These are phyloP conservation scores for Oncorhynchus masou DNA, from an alignment of 2,113 vertebrate genomes.

Conservation along the genomic window DNA sequence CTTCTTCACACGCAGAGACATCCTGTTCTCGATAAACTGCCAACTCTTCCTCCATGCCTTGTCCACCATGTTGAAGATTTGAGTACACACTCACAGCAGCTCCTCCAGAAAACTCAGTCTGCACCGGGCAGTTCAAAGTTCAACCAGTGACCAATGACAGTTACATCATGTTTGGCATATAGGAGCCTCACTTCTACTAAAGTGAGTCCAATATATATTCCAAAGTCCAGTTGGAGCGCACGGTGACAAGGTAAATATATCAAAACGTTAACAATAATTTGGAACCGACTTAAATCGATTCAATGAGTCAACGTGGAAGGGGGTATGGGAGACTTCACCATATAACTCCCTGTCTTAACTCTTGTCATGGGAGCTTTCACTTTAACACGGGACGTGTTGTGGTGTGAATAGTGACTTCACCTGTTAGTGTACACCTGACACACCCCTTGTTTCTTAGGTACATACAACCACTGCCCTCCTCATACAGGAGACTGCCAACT, in stretches of 20 bases:
- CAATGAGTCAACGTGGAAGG: not conserved
- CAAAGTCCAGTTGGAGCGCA: slow-evolving; percentile 62
- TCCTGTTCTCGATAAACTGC: slow-evolving; percentile 65
- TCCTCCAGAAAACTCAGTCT: slow-evolving; percentile 50
- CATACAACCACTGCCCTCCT: too few relatives aligned
- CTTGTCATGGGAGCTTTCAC: not conserved
- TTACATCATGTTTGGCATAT: slow-evolving; percentile 53
- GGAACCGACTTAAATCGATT: not conserved
- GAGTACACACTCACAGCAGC: slow-evolving; percentile 55
- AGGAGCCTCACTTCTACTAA: slow-evolving; percentile 13
- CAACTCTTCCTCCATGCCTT: slow-evolving; percentile 74
- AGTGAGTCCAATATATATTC: slow-evolving; percentile 20
- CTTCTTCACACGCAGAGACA: slow-evolving; percentile 53
- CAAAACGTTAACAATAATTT: not conserved
- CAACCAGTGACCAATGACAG: slow-evolving; percentile 62
- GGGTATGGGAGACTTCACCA: not conserved
- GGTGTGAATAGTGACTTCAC: slow-evolving; percentile 59
- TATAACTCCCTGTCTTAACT: too few relatives aligned
- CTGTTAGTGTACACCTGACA: slow-evolving; percentile 6
- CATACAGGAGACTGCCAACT: not conserved
- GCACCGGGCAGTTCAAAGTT: slow-evolving; percentile 24
- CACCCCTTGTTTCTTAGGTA: not conserved
- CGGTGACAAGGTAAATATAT: slow-evolving; percentile 50
- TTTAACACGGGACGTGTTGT: slow-evolving; percentile 35
- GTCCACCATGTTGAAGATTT: slow-evolving; percentile 68